Conservation (phyloP, 2,113 vertebrate species). For the Catharus minimus region DNA sequence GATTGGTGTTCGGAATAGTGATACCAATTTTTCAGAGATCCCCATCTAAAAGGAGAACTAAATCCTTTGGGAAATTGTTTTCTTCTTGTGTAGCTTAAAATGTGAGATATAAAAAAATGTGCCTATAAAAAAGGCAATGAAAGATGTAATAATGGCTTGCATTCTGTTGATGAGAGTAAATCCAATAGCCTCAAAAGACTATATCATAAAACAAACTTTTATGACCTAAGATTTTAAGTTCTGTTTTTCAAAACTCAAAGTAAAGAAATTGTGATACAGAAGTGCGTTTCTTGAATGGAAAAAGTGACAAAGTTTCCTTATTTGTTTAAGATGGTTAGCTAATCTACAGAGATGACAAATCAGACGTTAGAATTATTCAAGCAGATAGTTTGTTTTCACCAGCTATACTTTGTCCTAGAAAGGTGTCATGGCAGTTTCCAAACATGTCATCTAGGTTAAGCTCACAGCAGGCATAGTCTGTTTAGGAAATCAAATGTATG, state of each 20-base stretch:
- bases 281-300: accelerated
- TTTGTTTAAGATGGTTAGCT: background rate
- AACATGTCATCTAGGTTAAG: background rate
- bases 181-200: background rate
- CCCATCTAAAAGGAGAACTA: background rate
- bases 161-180: conserved; percentile 3
- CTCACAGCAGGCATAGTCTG: background rate
- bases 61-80: conserved; percentile 28
- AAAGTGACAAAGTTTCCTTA: background rate
- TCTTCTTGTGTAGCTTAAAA: conserved; percentile 15
- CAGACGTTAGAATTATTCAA: background rate
- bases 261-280: background rate
- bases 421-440: background rate
- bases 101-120: background rate
- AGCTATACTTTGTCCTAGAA: background rate
- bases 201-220: background rate
- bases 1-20: background rate
- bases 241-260: background rate
- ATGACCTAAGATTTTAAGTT: background rate
- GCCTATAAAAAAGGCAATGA: background rate
- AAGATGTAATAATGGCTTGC: conserved; percentile 3
- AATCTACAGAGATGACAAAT: background rate
- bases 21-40: conserved; percentile 42
- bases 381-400: background rate
- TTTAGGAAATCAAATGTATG: background rate